A percentile compares a stretch with the other conserved stretches of the same genome.
These are phyloP conservation scores for Sphaerodactylus townsendi DNA, from an alignment of 2,113 vertebrate species.

Conservation along the genomic window DNA sequence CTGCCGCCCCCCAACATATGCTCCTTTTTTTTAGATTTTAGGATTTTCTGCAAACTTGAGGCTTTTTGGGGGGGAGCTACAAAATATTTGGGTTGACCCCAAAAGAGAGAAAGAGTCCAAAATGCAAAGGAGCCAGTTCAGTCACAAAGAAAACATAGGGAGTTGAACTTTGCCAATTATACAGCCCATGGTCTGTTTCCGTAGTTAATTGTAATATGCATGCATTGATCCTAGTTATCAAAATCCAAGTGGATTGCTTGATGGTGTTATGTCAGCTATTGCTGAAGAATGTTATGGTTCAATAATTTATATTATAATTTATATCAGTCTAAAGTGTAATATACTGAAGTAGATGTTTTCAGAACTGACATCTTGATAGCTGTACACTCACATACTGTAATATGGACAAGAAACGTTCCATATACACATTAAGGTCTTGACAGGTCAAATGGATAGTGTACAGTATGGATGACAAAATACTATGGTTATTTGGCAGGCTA, in stretches of 20 bases:
- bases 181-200: not conserved
- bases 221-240: not conserved
- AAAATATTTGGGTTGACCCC: no score
- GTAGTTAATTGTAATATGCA: not conserved
- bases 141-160: not conserved
- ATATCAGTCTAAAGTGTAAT: not conserved
- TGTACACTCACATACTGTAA: not conserved
- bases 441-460: not conserved
- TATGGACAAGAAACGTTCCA: not conserved
- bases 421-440: not conserved
- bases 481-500: not conserved
- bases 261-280: not conserved
- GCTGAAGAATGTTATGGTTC: not conserved
- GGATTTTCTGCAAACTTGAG: no score
- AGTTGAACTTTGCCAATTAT: no score
- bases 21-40: no score
- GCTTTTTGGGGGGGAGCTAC: no score
- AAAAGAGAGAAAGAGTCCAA: not conserved
- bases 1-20: no score
- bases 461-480: not conserved
- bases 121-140: not conserved
- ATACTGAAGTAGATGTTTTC: not conserved
- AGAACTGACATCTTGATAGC: not conserved
- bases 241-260: not conserved
- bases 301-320: not conserved